A percentile compares a stretch with the other conserved stretches of the same genome.
Conservation (phyloP, 2,888 invertebrate species). For the Congeria kusceri region DNA sequence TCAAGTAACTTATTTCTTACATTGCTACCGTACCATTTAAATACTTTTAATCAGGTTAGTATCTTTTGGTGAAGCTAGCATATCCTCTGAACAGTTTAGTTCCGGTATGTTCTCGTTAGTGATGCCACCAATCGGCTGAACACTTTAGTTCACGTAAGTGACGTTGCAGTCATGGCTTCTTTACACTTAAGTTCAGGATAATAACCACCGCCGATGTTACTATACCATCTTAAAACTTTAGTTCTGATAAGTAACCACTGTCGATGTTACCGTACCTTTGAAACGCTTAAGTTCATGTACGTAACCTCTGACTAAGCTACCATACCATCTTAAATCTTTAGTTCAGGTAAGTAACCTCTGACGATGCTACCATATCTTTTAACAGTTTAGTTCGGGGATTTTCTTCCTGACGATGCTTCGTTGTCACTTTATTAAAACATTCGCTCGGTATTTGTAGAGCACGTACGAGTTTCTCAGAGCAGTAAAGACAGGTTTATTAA, state of each 20-base stretch:
- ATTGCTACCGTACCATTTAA: too few species aligned
- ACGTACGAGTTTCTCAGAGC: too few species aligned
- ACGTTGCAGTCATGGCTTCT: constrained; percentile 94
- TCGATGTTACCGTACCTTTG: constrained; percentile 94
- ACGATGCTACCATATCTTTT: too few species aligned
- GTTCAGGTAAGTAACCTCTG: constrained; percentile 65
- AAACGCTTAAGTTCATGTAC: constrained; percentile 80
- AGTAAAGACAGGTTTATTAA: too few species aligned
- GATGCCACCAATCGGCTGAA: too few species aligned
- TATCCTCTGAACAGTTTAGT: too few species aligned
- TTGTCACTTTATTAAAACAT: too few species aligned
- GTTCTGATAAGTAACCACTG: constrained; percentile 69
- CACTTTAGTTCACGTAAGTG: constrained; percentile 75
- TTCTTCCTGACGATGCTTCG: too few species aligned
- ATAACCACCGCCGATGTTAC: constrained; percentile 87
- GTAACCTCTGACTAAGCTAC: constrained; percentile 87
- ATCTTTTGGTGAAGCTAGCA: not conserved
- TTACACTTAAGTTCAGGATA: constrained; percentile 79
- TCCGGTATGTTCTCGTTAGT: too few species aligned
- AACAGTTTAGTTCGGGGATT: too few species aligned
- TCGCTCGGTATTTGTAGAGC: too few species aligned
- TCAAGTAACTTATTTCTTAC: not conserved
- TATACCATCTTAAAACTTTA: constrained; percentile 91
- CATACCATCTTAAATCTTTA: constrained; percentile 91
- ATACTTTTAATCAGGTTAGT: too few species aligned